Conservation (phyloP, 2,113 vertebrate species). For the Pristiophorus japonicus region DNA sequence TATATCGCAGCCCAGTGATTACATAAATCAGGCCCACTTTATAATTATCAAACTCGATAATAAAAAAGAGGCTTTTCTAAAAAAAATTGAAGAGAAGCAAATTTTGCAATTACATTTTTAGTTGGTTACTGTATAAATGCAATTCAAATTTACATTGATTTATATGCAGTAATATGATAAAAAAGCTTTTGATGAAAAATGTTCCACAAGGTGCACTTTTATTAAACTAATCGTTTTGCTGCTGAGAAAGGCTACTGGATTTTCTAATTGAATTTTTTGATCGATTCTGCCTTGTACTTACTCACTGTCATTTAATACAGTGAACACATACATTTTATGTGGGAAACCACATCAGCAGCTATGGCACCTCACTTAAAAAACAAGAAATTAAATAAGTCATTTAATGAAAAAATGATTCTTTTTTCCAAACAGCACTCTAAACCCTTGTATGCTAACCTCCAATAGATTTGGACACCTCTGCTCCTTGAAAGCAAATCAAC, state of each 20-base stretch:
- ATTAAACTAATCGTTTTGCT: constrained; percentile 10
- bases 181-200: not conserved
- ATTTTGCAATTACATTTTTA: constrained; percentile 28
- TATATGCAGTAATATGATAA: not conserved
- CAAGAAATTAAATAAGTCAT: not conserved
- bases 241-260: constrained; percentile 16
- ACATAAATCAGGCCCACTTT: not conserved
- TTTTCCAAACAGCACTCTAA: not conserved
- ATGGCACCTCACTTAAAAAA: not conserved
- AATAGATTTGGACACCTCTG: not conserved
- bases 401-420: not conserved
- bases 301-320: not conserved
- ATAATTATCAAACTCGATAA: not conserved
- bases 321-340: not conserved
- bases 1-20: not conserved
- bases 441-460: not conserved
- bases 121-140: not conserved
- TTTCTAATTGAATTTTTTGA: constrained; percentile 34
- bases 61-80: not conserved
- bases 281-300: constrained; percentile 20
- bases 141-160: constrained; percentile 28
- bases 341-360: not conserved
- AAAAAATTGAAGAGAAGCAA: not conserved
- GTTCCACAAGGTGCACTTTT: constrained; percentile 15
- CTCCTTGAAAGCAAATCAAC: not conserved